Base-by-base conservation (phyloP, 2,113 vertebrate genomes). In the Psilopogon haemacephalus region DNA sequence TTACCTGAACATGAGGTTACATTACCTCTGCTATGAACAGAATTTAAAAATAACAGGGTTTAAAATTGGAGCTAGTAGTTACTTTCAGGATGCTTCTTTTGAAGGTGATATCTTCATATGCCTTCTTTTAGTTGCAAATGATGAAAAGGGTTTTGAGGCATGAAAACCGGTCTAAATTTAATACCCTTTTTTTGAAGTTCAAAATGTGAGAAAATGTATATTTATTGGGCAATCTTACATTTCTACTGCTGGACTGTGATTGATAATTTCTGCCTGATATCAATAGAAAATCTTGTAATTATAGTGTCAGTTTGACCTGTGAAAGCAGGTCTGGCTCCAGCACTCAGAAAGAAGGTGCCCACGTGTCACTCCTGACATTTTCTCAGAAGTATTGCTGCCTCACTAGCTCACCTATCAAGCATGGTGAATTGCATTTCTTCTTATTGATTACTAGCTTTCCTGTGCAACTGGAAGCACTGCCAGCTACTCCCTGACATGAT, bases 391-490 rank as follows among this genome's bases (percentile, higher is more conserved):
- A 64, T 89, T 77, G 50, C 82, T 91, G 87, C 87, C 83, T 85
- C 60, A 67, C 84, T 91, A 88, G 58, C 84, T 96, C 65, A 93
- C 79, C 84, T 91, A 80, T 95, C 93, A 92, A 88, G 79, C 89
- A 65, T 65, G 44, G 94, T 88, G 72, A 95, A 94, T 96, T 94
- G 73, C 72, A 69, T 88, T 95, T 84, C 80, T 92, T 85, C 85
- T 81, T 58, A 89, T 72, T 84, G 95, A 94, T 84, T 90, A 76
- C 58, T 80, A 75, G 75, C 30, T 74, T 86, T 87, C 86, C 59
- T 80, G 84, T 63, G 44, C 79, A 84, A 81, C 67, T 28, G 59
- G 56, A 93, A 82, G 89, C 11, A 1, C 60, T 89, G 86, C 78
- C 94, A 82, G 44, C 68, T 89, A 82, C 93, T 94, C 75, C 81